phyloP scores from a whole-genome alignment of 1,140 invertebrate species.

The Drosophila saltans region DNA sequence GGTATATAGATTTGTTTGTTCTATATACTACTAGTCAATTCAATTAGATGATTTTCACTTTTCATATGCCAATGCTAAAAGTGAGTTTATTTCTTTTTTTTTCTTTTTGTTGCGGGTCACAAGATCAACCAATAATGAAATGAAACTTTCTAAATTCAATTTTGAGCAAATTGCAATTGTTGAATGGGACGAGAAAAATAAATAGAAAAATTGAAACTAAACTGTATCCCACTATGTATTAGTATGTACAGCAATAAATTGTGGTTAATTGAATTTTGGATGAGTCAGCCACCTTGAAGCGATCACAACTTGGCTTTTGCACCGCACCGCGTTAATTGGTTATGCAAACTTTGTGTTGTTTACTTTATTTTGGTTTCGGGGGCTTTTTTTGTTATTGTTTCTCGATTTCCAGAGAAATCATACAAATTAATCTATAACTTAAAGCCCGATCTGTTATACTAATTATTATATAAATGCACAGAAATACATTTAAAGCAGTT shows the following conservation, averaged over 20 bases:
- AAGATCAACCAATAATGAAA: slow-evolving; percentile 41
- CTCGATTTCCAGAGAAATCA: background rate
- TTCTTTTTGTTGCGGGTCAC: slow-evolving; percentile 21
- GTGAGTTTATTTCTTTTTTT: background rate
- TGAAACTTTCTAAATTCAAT: slow-evolving; percentile 15
- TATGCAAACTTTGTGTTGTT: slow-evolving; percentile 29
- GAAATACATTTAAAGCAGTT: background rate
- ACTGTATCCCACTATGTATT: slow-evolving; percentile 10
- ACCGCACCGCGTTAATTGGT: slow-evolving; percentile 48
- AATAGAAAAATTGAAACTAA: slow-evolving; percentile 1
- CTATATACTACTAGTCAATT: slow-evolving; percentile 18
- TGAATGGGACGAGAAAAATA: background rate
- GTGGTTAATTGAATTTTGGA: slow-evolving; percentile 53
- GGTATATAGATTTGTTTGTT: background rate
- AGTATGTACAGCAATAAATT: slow-evolving; percentile 3
- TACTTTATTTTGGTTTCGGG: slow-evolving; percentile 9
- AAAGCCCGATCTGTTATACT: no score
- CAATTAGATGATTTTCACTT: slow-evolving; percentile 62
- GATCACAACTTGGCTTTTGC: slow-evolving; percentile 29
- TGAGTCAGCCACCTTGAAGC: slow-evolving; percentile 40
- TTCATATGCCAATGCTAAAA: slow-evolving; percentile 55
- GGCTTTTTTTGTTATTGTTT: background rate
- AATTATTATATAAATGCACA: background rate
- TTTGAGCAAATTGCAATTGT: slow-evolving; percentile 32
- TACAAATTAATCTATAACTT: background rate